Base-by-base conservation (phyloP, 2,797 vertebrate species). In the Peromyscus attwateri region DNA sequence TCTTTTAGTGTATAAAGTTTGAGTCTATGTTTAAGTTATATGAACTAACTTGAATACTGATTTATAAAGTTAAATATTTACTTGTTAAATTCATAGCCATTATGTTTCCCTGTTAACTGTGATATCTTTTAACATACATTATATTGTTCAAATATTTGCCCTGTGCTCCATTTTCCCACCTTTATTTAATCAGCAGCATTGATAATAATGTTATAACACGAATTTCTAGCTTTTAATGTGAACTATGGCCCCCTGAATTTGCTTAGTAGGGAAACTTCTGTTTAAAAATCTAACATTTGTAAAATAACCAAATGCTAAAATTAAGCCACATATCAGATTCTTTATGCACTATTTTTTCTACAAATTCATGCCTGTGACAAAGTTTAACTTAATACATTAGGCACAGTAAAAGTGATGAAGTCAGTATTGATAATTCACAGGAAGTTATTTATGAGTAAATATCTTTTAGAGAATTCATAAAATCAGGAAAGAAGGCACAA, bases 21-120 rank as follows among this genome's bases (percentile, higher is more conserved):
- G 75, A 94, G 91, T 76, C 57, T 89, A 2, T 68, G 55, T 89
- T 95, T 96, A 97, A 92, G 79, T 94, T 94, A 68, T 62, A 37
- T 93, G 87, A 92, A 25, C 23, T 93, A 71, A 81, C n/a, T 96
- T 75, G 90, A 95, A 66, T 29, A 87, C 34, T 46, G 40, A 1
- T 75, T 93, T 93, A 90, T 66, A 62, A 87, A 96, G 88, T 95
- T 94, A 95, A 95, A 95, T 23, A 62, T 97, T 89, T 91, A 40
- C 89, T 87, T 95, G 80, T 7, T 95, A 52, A 12, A 52, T 90
- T 95, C 70, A 70, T 75, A 94, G 19, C 27, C 3, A 37, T 90
- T 62, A 70, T 80, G 92, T 83, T 92, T 89, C n/a, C 49, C 73
- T 70, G 71, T 23, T 89, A 89, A 73, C 40, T 66, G 62, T 94